Evolutionary conservation across 2,113 vertebrate species (phyloP).

Genomic region (Misgurnus anguillicaudatus): DNA sequence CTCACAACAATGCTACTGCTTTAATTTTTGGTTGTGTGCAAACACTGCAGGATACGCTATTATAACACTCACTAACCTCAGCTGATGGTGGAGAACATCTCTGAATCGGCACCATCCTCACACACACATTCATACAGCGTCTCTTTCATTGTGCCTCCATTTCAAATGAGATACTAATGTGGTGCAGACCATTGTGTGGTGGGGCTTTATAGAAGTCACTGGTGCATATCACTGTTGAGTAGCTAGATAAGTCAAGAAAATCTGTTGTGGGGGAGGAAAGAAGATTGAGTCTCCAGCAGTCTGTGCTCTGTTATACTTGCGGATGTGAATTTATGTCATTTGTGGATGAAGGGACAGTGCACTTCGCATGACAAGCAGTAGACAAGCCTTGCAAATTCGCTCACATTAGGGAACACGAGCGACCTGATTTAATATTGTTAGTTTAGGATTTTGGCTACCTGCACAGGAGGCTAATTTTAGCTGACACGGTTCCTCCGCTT

Average conservation of each 20-base stretch:
- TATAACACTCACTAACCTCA: conserved; percentile 38
- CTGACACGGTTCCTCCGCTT: conserved; percentile 20
- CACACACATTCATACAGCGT: conserved; percentile 26
- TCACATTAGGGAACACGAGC: conserved; percentile 35
- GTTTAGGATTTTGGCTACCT: conserved; percentile 42
- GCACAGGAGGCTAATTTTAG: conserved; percentile 45
- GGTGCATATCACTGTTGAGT: conserved; percentile 12
- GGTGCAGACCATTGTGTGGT: conserved; percentile 7
- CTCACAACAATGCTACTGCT: conserved; percentile 20
- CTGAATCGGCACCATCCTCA: conserved; percentile 31
- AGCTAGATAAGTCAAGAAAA: neutral
- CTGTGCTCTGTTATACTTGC: conserved; percentile 43
- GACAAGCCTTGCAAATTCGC: conserved; percentile 48
- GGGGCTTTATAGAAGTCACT: conserved; percentile 12
- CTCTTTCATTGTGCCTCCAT: conserved; percentile 13
- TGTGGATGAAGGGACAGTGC: conserved; percentile 38
- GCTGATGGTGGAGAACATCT: conserved; percentile 23
- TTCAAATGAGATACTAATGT: conserved; percentile 26
- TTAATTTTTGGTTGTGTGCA: conserved; percentile 20
- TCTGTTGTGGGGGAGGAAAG: neutral
- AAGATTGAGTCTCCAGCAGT: neutral
- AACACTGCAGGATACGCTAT: neutral
- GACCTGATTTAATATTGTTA: conserved; percentile 42
- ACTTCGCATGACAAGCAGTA: conserved; percentile 41
- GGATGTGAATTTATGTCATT: conserved; percentile 35